Evolutionary conservation across 2,888 invertebrate species (phyloP), one percentile per base, ranked within the genome.

Genomic region (Andrena fulva): DNA sequence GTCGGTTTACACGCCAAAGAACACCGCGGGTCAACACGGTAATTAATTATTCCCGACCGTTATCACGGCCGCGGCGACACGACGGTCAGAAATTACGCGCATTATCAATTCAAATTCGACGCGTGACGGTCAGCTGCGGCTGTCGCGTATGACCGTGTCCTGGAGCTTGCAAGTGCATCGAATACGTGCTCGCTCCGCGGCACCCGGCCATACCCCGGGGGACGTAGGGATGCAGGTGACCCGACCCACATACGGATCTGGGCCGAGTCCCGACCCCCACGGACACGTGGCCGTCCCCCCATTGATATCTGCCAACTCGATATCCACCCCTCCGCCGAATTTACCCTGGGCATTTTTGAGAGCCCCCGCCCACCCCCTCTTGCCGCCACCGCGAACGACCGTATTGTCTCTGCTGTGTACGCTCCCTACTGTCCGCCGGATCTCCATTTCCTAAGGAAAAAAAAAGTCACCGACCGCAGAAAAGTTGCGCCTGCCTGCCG

Each of bases 201-300:
- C 82, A 84, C 72, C 81, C 77, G 68, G 85, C 52, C 48, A 70
- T 80, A 85, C 82, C 87, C 85, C 87, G 87, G 87, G 90, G 91
- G 87, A 90, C 85, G 89, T 85, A 85, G 87, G 89, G 90, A 91
- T 90, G 91, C 92, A 92, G 90, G 90, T 91, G 93, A 93, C 92
- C 92, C 90, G 93, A 93, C 93, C 93, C 90, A 93, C 91, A 92
- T 93, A 89, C 85, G 85, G 85, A 91, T 92, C 90, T 91, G 87
- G 92, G 89, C 88, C 92, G 85, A 89, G 91, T 91, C 91, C 91
- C 74, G 72, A 84, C 73, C 66, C 50, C 67, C 59, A 42, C 75
- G 33, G 60, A 71, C 82, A 74, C 77, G 70, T 68, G 72, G 59
- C 59, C 66, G 27, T 60, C 48, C 68, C 20, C 71, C 64, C 79